phyloP scores from a whole-genome alignment of 2,888 invertebrate species.

The Erebia ligea region DNA sequence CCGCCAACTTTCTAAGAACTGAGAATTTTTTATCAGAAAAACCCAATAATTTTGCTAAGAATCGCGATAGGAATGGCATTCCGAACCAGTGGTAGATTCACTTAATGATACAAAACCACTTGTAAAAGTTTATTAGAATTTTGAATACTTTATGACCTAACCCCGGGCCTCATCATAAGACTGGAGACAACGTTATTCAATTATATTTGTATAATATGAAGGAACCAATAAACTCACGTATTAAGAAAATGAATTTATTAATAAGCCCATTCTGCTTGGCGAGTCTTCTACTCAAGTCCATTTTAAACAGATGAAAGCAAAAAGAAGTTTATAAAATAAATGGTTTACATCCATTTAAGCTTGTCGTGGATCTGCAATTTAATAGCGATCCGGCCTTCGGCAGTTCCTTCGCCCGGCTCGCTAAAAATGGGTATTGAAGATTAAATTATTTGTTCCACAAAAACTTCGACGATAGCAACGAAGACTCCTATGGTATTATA shows the following conservation, averaged over 20 bases:
- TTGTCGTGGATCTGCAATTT: constrained; percentile 58
- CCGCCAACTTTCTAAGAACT: too few relatives aligned
- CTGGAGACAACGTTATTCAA: background rate
- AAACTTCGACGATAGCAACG: constrained; percentile 62
- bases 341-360: constrained; percentile 56
- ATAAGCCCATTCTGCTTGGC: background rate
- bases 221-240: background rate
- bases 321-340: constrained; percentile 48
- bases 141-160: too few relatives aligned
- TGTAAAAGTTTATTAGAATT: too few relatives aligned
- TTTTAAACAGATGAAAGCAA: constrained; percentile 34
- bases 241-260: background rate
- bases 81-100: too few relatives aligned
- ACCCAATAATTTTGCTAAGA: too few relatives aligned
- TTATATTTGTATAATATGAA: background rate
- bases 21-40: too few relatives aligned
- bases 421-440: constrained; percentile 73
- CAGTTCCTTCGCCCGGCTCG: constrained; percentile 57
- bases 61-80: too few relatives aligned
- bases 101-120: too few relatives aligned
- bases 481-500: background rate
- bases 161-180: too few relatives aligned
- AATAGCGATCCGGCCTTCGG: constrained; percentile 58
- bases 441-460: constrained; percentile 73
- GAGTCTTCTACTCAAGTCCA: constrained; percentile 17